phyloP scores from a whole-genome alignment of 2,888 invertebrate genomes.

The Spodoptera exigua region DNA sequence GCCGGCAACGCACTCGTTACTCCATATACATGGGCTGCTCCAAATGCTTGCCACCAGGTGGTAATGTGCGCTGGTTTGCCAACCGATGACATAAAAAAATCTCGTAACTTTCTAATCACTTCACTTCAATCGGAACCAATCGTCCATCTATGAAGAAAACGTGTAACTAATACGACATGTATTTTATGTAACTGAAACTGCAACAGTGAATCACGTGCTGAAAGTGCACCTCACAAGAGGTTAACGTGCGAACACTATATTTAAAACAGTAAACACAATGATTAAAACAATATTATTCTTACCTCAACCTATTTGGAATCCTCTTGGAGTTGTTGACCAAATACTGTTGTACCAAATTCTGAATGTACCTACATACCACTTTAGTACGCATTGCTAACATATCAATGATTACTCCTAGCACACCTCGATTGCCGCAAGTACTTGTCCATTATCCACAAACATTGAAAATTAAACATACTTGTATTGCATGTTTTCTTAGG shows the following conservation, averaged over 20 bases:
- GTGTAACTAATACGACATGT: too few species aligned
- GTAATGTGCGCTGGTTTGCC: too few species aligned
- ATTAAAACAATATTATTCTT: slow-evolving; percentile 64
- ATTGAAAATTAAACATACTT: slow-evolving; percentile 59
- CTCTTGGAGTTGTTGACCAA: slow-evolving; percentile 62
- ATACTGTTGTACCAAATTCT: slow-evolving; percentile 57
- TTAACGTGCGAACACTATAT: slow-evolving; percentile 24
- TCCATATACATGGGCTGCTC: too few species aligned
- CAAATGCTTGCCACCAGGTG: too few species aligned
- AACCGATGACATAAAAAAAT: too few species aligned
- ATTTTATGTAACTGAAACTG: too few species aligned
- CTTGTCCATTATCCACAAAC: slow-evolving; percentile 65
- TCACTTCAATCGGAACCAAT: too few species aligned
- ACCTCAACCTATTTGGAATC: slow-evolving; percentile 66
- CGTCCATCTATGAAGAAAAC: too few species aligned
- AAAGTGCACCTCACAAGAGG: slow-evolving; percentile 48
- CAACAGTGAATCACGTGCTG: neutral
- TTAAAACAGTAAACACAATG: slow-evolving; percentile 38
- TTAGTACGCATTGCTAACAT: slow-evolving; percentile 46
- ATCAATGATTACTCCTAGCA: slow-evolving; percentile 43
- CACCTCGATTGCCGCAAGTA: slow-evolving; percentile 52
- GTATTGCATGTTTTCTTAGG: slow-evolving; percentile 47
- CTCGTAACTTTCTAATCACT: too few species aligned
- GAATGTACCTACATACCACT: slow-evolving; percentile 45
- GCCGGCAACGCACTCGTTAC: too few species aligned